A percentile compares a stretch with the other conserved stretches of the same genome.
These are phyloP conservation scores for Clamator glandarius DNA, from an alignment of 2,797 vertebrate species.

Conservation along the genomic window DNA sequence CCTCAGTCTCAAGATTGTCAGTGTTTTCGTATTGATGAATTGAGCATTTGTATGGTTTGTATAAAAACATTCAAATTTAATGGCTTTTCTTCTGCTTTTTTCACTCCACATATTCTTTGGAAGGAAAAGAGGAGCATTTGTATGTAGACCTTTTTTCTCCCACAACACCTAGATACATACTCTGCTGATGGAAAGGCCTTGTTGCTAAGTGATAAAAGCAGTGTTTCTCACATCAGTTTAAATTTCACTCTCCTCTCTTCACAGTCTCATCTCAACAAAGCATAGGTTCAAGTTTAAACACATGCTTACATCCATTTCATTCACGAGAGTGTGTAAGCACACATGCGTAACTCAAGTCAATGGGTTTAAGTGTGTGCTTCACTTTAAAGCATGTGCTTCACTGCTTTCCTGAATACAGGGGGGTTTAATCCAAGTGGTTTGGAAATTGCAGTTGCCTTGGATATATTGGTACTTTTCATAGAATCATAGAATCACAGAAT, in stretches of 20 bases:
- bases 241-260: conserved; percentile 49
- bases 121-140: not conserved
- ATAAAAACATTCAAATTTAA: not conserved
- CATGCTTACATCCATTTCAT: conserved; percentile 46
- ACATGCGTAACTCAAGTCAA: conserved; percentile 50
- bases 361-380: conserved; percentile 60
- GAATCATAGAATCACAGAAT: too few relatives aligned
- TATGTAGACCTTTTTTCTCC: not conserved
- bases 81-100: not conserved
- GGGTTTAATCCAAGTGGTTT: conserved; percentile 32
- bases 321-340: conserved; percentile 43
- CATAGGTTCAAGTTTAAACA: conserved; percentile 67
- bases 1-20: not conserved
- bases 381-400: conserved; percentile 60
- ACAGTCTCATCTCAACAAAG: conserved; percentile 54
- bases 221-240: conserved; percentile 27
- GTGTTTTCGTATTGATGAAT: not conserved
- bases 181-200: not conserved
- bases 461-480: not conserved
- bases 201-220: conserved; percentile 56
- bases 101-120: not conserved
- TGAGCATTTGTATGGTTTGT: not conserved
- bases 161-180: not conserved
- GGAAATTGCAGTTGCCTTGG: conserved; percentile 59
- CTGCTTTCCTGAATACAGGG: conserved; percentile 14